Percentiles rank a stretch among this genome's conserved stretches.
These are phyloP conservation scores for Lydus trimaculatus DNA, from an alignment of 2,888 invertebrate species.

Conservation along the genomic window DNA sequence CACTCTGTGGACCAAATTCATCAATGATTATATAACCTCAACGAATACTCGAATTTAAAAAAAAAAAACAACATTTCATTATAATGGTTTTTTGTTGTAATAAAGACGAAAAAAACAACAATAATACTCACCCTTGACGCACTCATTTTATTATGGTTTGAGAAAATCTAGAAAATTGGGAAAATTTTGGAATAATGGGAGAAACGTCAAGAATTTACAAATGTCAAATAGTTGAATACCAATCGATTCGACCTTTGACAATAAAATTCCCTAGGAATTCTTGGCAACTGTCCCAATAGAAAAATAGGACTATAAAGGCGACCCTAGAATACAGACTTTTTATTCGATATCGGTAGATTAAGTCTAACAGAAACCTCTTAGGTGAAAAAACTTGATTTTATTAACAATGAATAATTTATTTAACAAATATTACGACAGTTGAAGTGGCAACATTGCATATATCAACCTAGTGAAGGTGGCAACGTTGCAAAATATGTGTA, in stretches of 20 bases:
- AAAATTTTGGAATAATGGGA: not conserved
- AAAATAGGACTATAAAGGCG: too few species aligned
- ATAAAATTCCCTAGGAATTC: conserved; percentile 15
- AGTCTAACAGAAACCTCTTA: too few species aligned
- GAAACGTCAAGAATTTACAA: conserved; percentile 1
- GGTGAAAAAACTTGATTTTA: too few species aligned
- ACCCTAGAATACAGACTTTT: too few species aligned
- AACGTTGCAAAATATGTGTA: too few species aligned
- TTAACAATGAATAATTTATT: too few species aligned
- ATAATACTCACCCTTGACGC: not conserved
- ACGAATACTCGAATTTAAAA: not conserved
- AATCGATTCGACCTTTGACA: conserved; percentile 10
- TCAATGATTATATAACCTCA: conserved; percentile 21
- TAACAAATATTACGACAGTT: too few species aligned
- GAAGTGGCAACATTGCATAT: too few species aligned
- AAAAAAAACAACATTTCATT: not conserved
- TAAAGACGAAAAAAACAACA: not conserved
- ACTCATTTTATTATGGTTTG: conserved; percentile 5
- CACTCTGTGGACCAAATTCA: conserved; percentile 17
- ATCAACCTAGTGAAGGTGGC: too few species aligned
- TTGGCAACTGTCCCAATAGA: not conserved
- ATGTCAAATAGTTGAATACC: conserved; percentile 15
- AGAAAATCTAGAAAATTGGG: not conserved
- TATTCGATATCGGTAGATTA: too few species aligned
- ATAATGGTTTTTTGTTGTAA: not conserved